Percentiles rank a stretch among this genome's conserved stretches.
Conservation (phyloP, 30 jellyfish, hydroid and myxozoan genomes). For the Sanderia malayensis region DNA sequence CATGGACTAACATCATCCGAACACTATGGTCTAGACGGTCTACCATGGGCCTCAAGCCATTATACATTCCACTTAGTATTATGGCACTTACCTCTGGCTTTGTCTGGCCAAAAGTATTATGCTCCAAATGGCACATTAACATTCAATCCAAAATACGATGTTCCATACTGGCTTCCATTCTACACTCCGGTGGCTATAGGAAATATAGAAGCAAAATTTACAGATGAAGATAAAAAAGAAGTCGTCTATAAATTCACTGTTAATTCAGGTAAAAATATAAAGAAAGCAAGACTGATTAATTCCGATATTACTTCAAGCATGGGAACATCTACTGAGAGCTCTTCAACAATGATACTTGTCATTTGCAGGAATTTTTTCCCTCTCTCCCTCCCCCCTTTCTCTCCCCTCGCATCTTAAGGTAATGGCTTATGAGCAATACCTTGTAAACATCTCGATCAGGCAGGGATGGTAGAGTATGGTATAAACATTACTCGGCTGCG, state of each 20-base stretch:
- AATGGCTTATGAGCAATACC: no score
- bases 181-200: conserved; percentile 92
- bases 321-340: no score
- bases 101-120: conserved; percentile 92
- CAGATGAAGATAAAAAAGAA: conserved; percentile 25
- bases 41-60: conserved; percentile 99
- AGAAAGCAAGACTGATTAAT: no score
- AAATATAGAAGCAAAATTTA: conserved; percentile 71
- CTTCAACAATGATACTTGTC: no score
- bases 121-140: conserved; percentile 89
- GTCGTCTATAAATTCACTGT: conserved; percentile 66
- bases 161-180: conserved; percentile 94
- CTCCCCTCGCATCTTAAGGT: no score
- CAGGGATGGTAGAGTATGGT: no score
- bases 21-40: conserved; percentile 95
- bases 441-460: no score
- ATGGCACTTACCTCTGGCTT: conserved; percentile 97
- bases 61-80: conserved; percentile 85
- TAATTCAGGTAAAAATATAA: conserved; percentile 92
- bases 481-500: background rate
- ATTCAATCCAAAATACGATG: conserved; percentile 82
- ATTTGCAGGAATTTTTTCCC: no score
- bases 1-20: conserved; percentile 96
- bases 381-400: no score
- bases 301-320: no score